Conservation (phyloP, 2,797 vertebrate species). For the Poeciliopsis presidionis region DNA sequence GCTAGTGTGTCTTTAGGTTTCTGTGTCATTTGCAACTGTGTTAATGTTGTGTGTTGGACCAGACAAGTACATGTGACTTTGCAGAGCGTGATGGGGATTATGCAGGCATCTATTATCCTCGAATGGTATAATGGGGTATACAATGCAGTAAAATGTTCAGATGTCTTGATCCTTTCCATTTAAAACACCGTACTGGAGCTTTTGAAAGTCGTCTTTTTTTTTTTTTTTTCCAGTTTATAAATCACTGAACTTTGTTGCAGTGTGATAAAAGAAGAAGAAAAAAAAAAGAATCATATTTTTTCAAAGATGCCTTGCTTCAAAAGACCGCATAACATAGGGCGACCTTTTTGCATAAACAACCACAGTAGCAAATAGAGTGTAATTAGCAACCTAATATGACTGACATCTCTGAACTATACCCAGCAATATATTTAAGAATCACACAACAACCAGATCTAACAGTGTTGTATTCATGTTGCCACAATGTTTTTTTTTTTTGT, state of each 20-base stretch:
- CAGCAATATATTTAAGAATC: conserved; percentile 32
- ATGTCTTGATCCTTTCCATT: conserved; percentile 34
- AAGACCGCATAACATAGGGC: conserved; percentile 3
- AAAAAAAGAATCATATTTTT: conserved; percentile 15
- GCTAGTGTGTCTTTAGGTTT: conserved; percentile 74
- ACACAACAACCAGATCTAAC: conserved; percentile 27
- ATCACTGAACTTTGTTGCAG: conserved; percentile 9
- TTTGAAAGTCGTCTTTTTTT: conserved; percentile 17
- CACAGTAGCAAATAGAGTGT: conserved; percentile 8
- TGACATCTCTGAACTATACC: conserved; percentile 23
- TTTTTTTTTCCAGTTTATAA: not conserved
- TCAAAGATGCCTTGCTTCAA: conserved; percentile 21
- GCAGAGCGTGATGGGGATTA: conserved; percentile 31
- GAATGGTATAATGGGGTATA: conserved; percentile 27
- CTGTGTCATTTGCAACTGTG: conserved; percentile 66
- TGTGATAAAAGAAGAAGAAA: not conserved
- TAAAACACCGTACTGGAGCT: conserved; percentile 8
- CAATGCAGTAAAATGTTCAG: conserved; percentile 26
- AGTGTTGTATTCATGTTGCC: conserved; percentile 13
- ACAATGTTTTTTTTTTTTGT: not conserved
- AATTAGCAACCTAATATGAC: conserved; percentile 19
- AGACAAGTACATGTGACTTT: conserved; percentile 28
- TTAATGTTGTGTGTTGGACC: conserved; percentile 46
- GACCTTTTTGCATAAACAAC: conserved; percentile 19
- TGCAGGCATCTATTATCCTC: conserved; percentile 36